Evolutionary conservation across 1,140 invertebrate genomes (phyloP), one percentile per base, ranked within the genome.

Genomic region (Archivesica marissinica): DNA sequence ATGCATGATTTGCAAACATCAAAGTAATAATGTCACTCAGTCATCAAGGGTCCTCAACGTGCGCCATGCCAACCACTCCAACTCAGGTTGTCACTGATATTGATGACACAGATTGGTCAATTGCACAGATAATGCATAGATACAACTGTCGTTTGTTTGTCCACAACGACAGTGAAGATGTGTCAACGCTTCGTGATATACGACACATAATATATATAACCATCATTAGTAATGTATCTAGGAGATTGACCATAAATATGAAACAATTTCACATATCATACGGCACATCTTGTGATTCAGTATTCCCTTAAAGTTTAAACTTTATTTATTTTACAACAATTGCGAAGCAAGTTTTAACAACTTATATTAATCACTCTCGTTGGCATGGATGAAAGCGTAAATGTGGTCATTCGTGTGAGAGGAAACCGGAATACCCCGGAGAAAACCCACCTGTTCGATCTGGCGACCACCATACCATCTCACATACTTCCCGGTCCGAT

Each of bases 21-120:
- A 56, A 76, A 54, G 33, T 39, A 13, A 25, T 25, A 59, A 59
- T 54, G 33, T 56, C 74, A 38, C 20, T 39, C 52, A 4, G 20
- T 59, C 35, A 33, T 76, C 50, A 76, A 76, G 74, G 11, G 44
- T 52, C 15, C 74, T 76, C 30, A 39, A 11, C 23, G 28, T 39
- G 30, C 28, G 52, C 35, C 38, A 76, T 76, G 74, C 30, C 25
- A 25, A 35, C 74, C 74, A 76, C 74, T 76, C 59, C 7, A 76
- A n/a, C n/a, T 35, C 38, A 38, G 17, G 44, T 75, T 50, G 41
- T 52, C 30, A 33, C 7, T 33, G 17, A 54, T 20, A 52, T 50
- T 75, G 72, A 2, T 7, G 23, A 35, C 41, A 52, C 41, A 52
- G 72, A 75, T 52, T 75, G 72, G 72, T 54, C 72, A 75, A 54